Percentiles rank a stretch among this genome's conserved stretches.
These are phyloP conservation scores for Abramis brama DNA, from an alignment of 2,113 vertebrate species.

Conservation along the genomic window DNA sequence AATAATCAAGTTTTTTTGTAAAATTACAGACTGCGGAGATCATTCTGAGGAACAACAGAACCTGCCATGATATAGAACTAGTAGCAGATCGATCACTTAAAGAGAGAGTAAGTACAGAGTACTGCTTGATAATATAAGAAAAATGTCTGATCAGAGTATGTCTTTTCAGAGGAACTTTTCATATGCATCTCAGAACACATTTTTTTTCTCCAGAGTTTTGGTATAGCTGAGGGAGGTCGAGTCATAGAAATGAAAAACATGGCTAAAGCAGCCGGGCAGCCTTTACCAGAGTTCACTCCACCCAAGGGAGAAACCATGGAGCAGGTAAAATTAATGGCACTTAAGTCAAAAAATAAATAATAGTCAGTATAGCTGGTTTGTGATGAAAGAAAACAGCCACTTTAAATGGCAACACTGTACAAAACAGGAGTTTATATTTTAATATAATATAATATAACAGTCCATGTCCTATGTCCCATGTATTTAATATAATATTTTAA, in stretches of 20 bases:
- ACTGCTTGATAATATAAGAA: not conserved
- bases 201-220: constrained; percentile 81
- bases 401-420: no score
- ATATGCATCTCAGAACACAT: not conserved
- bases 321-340: constrained; percentile 75
- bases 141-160: not conserved
- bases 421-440: no score
- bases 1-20: not conserved
- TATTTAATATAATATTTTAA: no score
- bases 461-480: no score
- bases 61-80: constrained; percentile 77
- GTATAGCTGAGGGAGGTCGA: constrained; percentile 83
- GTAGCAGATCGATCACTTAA: constrained; percentile 82
- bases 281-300: constrained; percentile 83
- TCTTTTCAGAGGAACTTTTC: not conserved
- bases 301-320: constrained; percentile 87
- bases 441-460: no score
- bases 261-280: constrained; percentile 83
- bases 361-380: no score
- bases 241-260: constrained; percentile 83
- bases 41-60: constrained; percentile 84
- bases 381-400: no score
- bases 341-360: no score
- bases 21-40: constrained; percentile 82
- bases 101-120: constrained; percentile 82